A percentile compares a stretch with the other conserved stretches of the same genome.
These are phyloP conservation scores for Leuciscus waleckii DNA, from an alignment of 2,797 vertebrate species.

Conservation along the genomic window DNA sequence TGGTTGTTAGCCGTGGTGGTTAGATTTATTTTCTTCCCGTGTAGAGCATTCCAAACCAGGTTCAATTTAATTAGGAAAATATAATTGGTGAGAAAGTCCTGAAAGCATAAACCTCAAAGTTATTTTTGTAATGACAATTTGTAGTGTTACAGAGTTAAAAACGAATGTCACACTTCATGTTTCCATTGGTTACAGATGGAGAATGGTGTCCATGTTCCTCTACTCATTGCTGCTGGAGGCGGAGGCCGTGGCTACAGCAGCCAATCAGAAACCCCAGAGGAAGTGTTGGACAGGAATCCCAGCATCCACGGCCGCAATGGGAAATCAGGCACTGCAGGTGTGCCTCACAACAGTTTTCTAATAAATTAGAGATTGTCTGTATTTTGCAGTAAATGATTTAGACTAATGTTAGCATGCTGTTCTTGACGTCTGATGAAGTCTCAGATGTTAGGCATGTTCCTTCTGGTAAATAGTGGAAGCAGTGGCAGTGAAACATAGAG, in stretches of 20 bases:
- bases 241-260: conserved; percentile 94
- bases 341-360: neutral
- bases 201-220: conserved; percentile 82
- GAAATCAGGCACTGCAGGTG: conserved; percentile 90
- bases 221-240: conserved; percentile 94
- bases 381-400: neutral
- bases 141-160: neutral
- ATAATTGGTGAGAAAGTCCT: neutral
- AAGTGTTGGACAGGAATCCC: conserved; percentile 88
- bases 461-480: neutral
- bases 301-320: conserved; percentile 88
- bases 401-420: neutral
- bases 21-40: no score
- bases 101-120: neutral
- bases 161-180: neutral
- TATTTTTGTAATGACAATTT: neutral
- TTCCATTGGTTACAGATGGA: conserved; percentile 82
- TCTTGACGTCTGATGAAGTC: neutral
- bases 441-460: neutral
- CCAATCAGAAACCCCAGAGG: conserved; percentile 84
- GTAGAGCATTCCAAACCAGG: neutral
- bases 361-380: neutral
- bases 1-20: neutral
- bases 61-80: neutral
- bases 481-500: neutral